These are phyloP conservation scores for Meiosimyza decipiens DNA, from an alignment of 2,888 invertebrate species.

Conservation along the genomic window DNA sequence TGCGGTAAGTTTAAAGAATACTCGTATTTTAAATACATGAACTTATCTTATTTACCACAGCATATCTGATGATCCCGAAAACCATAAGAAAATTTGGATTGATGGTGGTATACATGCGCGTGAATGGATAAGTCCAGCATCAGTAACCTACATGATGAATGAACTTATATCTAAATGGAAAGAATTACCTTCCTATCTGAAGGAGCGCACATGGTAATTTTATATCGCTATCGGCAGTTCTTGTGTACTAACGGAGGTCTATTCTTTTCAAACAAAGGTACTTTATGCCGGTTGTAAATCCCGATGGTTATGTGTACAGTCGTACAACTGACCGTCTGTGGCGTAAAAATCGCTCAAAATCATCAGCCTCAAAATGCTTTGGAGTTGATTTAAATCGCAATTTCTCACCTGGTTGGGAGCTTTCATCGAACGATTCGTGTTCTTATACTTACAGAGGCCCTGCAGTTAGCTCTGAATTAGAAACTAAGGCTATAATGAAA, in stretches of 20 bases:
- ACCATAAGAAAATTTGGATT: slow-evolving; percentile 47
- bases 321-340: slow-evolving; percentile 71
- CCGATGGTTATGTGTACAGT: slow-evolving; percentile 80
- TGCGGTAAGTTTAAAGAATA: too few relatives aligned
- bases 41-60: too few relatives aligned
- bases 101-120: slow-evolving; percentile 78
- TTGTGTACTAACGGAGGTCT: too few relatives aligned
- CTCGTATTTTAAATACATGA: too few relatives aligned
- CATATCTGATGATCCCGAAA: too few relatives aligned
- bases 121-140: slow-evolving; percentile 80
- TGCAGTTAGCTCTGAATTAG: slow-evolving; percentile 77
- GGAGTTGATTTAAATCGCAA: slow-evolving; percentile 85
- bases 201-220: too few relatives aligned
- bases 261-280: slow-evolving; percentile 67
- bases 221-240: too few relatives aligned
- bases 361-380: slow-evolving; percentile 67
- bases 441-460: slow-evolving; percentile 76
- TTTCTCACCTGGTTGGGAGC: slow-evolving; percentile 77
- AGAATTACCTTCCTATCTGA: too few relatives aligned
- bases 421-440: slow-evolving; percentile 73
- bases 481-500: slow-evolving; percentile 64
- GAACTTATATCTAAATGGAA: slow-evolving; percentile 70
- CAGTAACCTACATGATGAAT: slow-evolving; percentile 72
- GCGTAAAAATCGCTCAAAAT: slow-evolving; percentile 73
- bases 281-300: slow-evolving; percentile 79